These are phyloP conservation scores for Batillaria attramentaria DNA, from an alignment of 1,140 invertebrate genomes.

Conservation along the genomic window DNA sequence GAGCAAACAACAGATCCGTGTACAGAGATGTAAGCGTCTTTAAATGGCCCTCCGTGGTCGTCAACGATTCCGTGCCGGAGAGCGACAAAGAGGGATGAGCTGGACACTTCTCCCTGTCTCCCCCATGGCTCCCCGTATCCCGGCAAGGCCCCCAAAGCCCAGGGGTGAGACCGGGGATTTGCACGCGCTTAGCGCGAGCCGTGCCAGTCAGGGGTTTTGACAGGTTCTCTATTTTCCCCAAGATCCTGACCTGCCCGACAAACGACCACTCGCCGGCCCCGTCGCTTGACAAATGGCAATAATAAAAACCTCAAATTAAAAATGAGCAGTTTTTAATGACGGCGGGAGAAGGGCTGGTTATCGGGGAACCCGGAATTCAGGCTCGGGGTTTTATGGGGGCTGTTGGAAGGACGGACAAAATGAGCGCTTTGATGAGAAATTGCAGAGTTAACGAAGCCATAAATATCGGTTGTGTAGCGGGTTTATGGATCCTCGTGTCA, in stretches of 20 bases:
- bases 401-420: slow-evolving; percentile 26
- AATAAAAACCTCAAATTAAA: slow-evolving; percentile 42
- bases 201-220: neutral
- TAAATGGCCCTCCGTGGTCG: too few species aligned
- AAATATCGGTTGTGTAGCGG: slow-evolving; percentile 24
- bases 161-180: slow-evolving; percentile 3
- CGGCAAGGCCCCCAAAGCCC: too few species aligned
- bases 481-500: slow-evolving; percentile 29
- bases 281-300: slow-evolving; percentile 34
- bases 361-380: slow-evolving; percentile 24
- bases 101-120: too few species aligned
- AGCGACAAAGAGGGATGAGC: too few species aligned
- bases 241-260: neutral
- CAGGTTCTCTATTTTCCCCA: slow-evolving; percentile 4
- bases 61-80: too few species aligned
- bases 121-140: too few species aligned
- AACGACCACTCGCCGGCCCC: neutral
- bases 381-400: slow-evolving; percentile 24
- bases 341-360: slow-evolving; percentile 23
- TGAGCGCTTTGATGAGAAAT: slow-evolving; percentile 34
- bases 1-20: too few species aligned
- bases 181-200: neutral
- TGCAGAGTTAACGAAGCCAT: slow-evolving; percentile 34
- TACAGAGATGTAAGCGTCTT: too few species aligned
- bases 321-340: slow-evolving; percentile 35